Conservation (phyloP, 2,113 vertebrate genomes). For the Diadophis punctatus region DNA sequence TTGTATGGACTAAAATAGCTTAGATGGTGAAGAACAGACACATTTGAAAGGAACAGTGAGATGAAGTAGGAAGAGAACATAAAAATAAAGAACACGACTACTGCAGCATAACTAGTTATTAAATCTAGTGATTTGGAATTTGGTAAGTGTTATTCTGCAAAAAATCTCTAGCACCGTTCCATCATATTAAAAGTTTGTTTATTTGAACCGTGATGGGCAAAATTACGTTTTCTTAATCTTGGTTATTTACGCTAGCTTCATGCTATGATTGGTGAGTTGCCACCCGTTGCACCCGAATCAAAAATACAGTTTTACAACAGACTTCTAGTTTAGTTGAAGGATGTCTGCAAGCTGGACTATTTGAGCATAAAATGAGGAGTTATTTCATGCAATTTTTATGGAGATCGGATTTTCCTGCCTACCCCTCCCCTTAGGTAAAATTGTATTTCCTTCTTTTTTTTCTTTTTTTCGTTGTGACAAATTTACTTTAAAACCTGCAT, state of each 20-base stretch:
- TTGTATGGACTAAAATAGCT: conserved; percentile 29
- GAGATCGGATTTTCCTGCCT: not conserved
- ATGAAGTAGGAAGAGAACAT: not conserved
- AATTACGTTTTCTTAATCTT: not conserved
- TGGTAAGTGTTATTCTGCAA: not conserved
- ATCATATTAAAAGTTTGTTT: conserved; percentile 20
- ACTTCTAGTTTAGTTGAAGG: not conserved
- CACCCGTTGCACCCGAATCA: not conserved
- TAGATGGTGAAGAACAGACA: not conserved
- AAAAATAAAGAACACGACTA: not conserved
- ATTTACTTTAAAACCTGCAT: not conserved
- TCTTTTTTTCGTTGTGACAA: not conserved
- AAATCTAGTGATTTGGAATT: conserved; percentile 35
- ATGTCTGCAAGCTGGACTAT: not conserved
- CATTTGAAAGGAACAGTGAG: not conserved
- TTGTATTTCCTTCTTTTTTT: not conserved
- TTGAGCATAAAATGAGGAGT: not conserved
- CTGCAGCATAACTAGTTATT: conserved; percentile 6
- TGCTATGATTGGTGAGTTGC: not conserved
- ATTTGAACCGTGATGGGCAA: conserved; percentile 19
- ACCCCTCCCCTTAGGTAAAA: not conserved
- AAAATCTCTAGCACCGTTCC: conserved; percentile 4
- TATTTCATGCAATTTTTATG: not conserved
- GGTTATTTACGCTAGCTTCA: not conserved
- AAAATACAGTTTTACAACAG: not conserved